A percentile compares a stretch with the other conserved stretches of the same genome.
Conservation (phyloP, 2,888 invertebrate genomes). For the Cantharis rustica region DNA sequence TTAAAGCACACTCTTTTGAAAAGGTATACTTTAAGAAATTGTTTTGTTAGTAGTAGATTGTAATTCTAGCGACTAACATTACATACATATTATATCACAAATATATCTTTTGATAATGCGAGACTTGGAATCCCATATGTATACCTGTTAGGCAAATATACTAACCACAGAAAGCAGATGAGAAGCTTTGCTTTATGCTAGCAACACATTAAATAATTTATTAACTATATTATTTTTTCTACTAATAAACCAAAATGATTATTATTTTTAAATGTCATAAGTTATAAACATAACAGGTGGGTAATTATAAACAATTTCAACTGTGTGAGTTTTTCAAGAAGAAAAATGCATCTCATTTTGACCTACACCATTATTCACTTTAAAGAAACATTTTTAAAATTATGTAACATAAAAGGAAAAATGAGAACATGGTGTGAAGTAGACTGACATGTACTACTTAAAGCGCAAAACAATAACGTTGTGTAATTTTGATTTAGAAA, state of each 20-base stretch:
- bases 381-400: not conserved
- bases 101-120: not conserved
- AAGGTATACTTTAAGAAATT: not conserved
- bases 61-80: not conserved
- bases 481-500: slow-evolving; percentile 13
- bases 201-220: not conserved
- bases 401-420: not conserved
- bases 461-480: slow-evolving; percentile 10
- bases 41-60: not conserved
- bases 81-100: not conserved
- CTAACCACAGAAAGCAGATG: not conserved
- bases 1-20: not conserved
- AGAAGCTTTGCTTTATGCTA: not conserved
- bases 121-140: not conserved
- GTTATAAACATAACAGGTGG: not conserved
- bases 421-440: not conserved
- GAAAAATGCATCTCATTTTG: not conserved
- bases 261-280: not conserved
- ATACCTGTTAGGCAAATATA: not conserved
- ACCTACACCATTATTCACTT: not conserved
- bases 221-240: not conserved
- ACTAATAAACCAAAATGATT: not conserved
- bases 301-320: not conserved
- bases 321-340: not conserved
- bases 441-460: not conserved